Evolutionary conservation across 1,140 invertebrate species (phyloP), one percentile per base, ranked within the genome.

Genomic region (Ooceraea biroi): DNA sequence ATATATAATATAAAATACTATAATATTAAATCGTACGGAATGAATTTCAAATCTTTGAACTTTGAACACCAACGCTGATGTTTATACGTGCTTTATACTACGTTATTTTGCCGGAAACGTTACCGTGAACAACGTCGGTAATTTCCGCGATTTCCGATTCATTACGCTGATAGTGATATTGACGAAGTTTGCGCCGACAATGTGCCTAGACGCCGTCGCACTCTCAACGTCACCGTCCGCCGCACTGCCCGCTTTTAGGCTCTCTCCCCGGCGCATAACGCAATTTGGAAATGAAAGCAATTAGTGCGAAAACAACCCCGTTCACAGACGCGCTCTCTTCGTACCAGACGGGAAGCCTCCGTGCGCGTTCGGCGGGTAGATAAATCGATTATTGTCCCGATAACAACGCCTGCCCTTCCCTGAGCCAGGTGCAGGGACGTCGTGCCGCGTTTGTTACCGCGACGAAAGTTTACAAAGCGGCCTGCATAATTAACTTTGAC

Each of bases 211-310:
- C 10, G 14, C 58, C 17, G 25, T 74, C 46, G 48, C 74, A 82
- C 76, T 71, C 61, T 74, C 41, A 30, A 60, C 89, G 10, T 52
- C 36, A 52, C 44, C 46, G 87, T 72, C 63, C 60, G 69, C 41
- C 71, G 68, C 68, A 57, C 14, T 71, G 90, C 83, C 50, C 82
- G 72, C 82, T 84, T 82, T 88, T 85, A 87, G 83, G 85, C 85
- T 86, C 66, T 83, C 80, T 7, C 36, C 36, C 27, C 22, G 36
- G 11, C 48, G 73, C 46, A 22, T 66, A 77, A 78, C 30, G 69
- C 50, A 78, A 83, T 87, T 89, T 77, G n/a, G 36, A 72, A 87
- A 84, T 84, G 76, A 82, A 87, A 89, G 71, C 87, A 85, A 89
- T 89, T 89, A 85, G 58, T 48, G 74, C 52, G 82, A 87, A 87